Conservation (phyloP, 37 sponge, comb jelly and placozoan genomes). For the Theonella swinhoei region DNA sequence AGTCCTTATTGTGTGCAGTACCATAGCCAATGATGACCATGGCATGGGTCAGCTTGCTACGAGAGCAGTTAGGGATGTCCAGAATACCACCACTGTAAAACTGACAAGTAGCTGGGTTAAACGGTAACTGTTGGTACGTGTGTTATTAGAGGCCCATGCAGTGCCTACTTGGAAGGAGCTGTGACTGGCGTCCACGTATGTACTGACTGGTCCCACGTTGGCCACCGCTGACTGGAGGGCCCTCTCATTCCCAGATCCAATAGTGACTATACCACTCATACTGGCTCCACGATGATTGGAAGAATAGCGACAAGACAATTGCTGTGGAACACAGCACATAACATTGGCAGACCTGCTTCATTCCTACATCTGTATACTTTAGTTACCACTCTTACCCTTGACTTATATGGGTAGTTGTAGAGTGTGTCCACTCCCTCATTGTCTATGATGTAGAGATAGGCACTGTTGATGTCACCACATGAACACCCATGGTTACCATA, state of each 20-base stretch:
- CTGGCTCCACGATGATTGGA: conserved; percentile 45
- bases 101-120: no score
- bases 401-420: conserved; percentile 61
- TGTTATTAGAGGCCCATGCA: no score
- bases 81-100: conserved; percentile 50
- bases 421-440: conserved; percentile 73
- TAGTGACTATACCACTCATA: conserved; percentile 44
- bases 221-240: conserved; percentile 22
- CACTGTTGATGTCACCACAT: conserved; percentile 67
- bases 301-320: conserved; percentile 61
- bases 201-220: conserved; percentile 15
- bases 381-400: conserved; percentile 40
- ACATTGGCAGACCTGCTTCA: not conserved
- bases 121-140: no score
- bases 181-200: conserved; percentile 24
- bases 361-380: no score
- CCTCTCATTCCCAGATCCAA: conserved; percentile 63
- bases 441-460: conserved; percentile 69
- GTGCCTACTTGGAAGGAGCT: conserved; percentile 29
- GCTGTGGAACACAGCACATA: conserved; percentile 5
- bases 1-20: conserved; percentile 14
- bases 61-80: conserved; percentile 42
- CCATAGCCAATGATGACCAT: conserved; percentile 65
- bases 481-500: conserved; percentile 83
- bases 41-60: conserved; percentile 35